Percentiles rank a stretch among this genome's conserved stretches.
Conservation (phyloP, 1,140 invertebrate species). For the Bombus consobrinus region DNA sequence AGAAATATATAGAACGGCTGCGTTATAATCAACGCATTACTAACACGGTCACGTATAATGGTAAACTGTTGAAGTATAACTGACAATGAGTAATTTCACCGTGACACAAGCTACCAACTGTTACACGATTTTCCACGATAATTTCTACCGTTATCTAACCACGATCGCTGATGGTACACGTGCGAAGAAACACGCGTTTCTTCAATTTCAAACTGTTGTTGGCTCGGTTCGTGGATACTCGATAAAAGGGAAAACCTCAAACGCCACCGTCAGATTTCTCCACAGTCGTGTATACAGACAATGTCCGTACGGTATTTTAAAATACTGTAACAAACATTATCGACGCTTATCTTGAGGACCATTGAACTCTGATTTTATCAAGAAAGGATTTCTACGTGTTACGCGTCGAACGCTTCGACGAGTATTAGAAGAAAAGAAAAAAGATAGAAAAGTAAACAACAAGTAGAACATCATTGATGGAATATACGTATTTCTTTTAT, state of each 20-base stretch:
- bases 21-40: slow-evolving; percentile 27
- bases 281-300: not conserved
- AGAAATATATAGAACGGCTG: slow-evolving; percentile 1
- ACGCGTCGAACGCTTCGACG: too few relatives aligned
- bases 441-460: not conserved
- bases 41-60: slow-evolving; percentile 44
- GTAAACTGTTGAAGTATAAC: slow-evolving; percentile 5
- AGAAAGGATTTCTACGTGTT: not conserved
- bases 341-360: slow-evolving; percentile 32
- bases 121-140: slow-evolving; percentile 36
- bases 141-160: not conserved
- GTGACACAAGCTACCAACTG: not conserved
- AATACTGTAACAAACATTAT: slow-evolving; percentile 28
- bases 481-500: too few relatives aligned
- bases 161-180: not conserved
- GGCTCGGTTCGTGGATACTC: not conserved
- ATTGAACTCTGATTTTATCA: slow-evolving; percentile 55
- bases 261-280: not conserved
- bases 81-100: slow-evolving; percentile 7
- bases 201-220: not conserved
- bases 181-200: not conserved
- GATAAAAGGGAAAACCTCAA: slow-evolving; percentile 6
- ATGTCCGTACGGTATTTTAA: not conserved
- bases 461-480: not conserved
- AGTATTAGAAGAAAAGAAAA: not conserved